Conservation (phyloP, 2,888 invertebrate genomes). For the Bimastos eiseni region DNA sequence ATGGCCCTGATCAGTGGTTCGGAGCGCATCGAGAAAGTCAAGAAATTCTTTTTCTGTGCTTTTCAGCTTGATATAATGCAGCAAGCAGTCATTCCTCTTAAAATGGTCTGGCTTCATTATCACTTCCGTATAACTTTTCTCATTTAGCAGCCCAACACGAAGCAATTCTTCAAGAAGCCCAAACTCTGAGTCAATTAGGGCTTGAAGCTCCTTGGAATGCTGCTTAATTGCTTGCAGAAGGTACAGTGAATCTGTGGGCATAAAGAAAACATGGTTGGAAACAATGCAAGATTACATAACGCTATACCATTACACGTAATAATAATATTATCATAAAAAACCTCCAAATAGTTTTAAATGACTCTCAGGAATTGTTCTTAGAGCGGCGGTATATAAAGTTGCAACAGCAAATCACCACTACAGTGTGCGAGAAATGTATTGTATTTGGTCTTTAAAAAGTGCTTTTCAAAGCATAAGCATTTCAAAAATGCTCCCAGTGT, state of each 20-base stretch:
- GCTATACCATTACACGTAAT: no score
- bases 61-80: slow-evolving; percentile 2
- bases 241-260: neutral
- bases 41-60: neutral
- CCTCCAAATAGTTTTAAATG: no score
- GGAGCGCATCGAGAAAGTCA: neutral
- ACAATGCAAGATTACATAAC: no score
- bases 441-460: no score
- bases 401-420: no score
- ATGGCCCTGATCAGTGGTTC: neutral
- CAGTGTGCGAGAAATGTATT: no score
- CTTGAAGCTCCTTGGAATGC: neutral
- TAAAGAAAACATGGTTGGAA: no score
- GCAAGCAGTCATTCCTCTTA: slow-evolving; percentile 13
- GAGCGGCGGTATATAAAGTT: no score
- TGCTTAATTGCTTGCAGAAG: neutral
- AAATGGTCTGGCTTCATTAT: neutral
- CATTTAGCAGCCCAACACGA: neutral
- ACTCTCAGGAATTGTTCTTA: no score
- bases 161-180: slow-evolving; percentile 5
- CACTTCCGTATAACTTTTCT: neutral
- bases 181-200: neutral
- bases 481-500: no score
- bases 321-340: no score
- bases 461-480: no score